Evolutionary conservation across 1,140 invertebrate genomes (phyloP).

Genomic region (Apis dorsata): DNA sequence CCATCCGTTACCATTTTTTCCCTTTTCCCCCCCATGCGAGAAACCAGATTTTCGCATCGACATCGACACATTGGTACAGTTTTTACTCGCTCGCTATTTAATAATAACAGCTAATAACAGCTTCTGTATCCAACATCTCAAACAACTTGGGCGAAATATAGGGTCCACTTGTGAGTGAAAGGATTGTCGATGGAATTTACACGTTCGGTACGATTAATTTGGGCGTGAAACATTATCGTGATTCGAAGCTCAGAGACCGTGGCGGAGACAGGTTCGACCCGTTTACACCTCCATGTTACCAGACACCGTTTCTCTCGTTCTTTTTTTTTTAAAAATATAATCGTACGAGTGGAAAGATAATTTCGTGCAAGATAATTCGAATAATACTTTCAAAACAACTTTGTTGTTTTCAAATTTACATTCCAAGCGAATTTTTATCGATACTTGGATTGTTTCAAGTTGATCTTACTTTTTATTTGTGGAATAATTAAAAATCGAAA

Average conservation of each 20-base stretch:
- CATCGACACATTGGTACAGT: neutral
- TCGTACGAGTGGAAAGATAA: too few species aligned
- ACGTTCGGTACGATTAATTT: constrained; percentile 1
- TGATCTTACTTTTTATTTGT: too few species aligned
- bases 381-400: too few species aligned
- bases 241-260: constrained; percentile 5
- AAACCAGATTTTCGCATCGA: constrained; percentile 3
- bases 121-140: neutral
- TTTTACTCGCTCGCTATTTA: too few species aligned
- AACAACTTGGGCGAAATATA: neutral
- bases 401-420: too few species aligned
- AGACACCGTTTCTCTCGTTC: neutral
- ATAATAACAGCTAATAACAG: neutral
- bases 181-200: neutral
- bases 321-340: neutral
- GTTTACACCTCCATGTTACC: neutral
- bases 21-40: neutral
- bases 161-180: constrained; percentile 11
- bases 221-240: constrained; percentile 17
- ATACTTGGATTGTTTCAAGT: too few species aligned
- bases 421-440: too few species aligned
- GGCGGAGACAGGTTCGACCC: constrained; percentile 8
- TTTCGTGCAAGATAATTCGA: neutral
- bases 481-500: too few species aligned
- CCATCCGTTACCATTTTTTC: constrained; percentile 2